These are phyloP conservation scores for Drosophila lini DNA, from an alignment of 1,140 invertebrate species.

Conservation along the genomic window DNA sequence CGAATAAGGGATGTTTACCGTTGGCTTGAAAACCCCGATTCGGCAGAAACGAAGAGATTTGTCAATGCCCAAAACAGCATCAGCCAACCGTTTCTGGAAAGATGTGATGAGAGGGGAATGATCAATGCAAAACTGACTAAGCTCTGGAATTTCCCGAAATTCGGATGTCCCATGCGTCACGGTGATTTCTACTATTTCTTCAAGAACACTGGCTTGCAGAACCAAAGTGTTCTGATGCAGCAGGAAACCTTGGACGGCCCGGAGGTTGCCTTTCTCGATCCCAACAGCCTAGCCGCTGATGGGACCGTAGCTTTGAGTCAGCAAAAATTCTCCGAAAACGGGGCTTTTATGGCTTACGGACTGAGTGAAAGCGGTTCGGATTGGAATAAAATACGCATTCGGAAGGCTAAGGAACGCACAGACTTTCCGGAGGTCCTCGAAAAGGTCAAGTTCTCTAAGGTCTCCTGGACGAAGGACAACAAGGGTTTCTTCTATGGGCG, in stretches of 20 bases:
- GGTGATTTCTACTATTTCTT: constrained; percentile 96
- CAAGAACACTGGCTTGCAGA: constrained; percentile 97
- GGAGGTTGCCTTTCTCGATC: constrained; percentile 95
- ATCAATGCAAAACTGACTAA: constrained; percentile 92
- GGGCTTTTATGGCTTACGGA: constrained; percentile 94
- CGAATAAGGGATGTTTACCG: constrained; percentile 96
- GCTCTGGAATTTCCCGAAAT: constrained; percentile 98
- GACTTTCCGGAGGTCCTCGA: constrained; percentile 95
- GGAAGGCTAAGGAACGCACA: constrained; percentile 90
- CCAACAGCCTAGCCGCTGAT: constrained; percentile 95
- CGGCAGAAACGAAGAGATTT: constrained; percentile 95
- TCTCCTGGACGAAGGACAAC: constrained; percentile 98
- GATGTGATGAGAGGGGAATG: constrained; percentile 89
- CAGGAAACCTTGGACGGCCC: constrained; percentile 93
- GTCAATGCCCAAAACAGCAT: constrained; percentile 97
- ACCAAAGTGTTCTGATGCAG: constrained; percentile 97
- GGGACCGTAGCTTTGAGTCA: constrained; percentile 95
- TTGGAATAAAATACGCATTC: constrained; percentile 96
- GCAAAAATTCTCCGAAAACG: constrained; percentile 95
- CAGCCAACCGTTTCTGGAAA: constrained; percentile 93
- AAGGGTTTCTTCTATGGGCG: constrained; percentile 97
- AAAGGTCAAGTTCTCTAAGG: constrained; percentile 95
- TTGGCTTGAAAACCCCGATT: constrained; percentile 98
- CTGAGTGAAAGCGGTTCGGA: constrained; percentile 97
- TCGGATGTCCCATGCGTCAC: constrained; percentile 92